Base-by-base conservation (phyloP, 2,888 invertebrate genomes). In the Drosophila mimetica region DNA sequence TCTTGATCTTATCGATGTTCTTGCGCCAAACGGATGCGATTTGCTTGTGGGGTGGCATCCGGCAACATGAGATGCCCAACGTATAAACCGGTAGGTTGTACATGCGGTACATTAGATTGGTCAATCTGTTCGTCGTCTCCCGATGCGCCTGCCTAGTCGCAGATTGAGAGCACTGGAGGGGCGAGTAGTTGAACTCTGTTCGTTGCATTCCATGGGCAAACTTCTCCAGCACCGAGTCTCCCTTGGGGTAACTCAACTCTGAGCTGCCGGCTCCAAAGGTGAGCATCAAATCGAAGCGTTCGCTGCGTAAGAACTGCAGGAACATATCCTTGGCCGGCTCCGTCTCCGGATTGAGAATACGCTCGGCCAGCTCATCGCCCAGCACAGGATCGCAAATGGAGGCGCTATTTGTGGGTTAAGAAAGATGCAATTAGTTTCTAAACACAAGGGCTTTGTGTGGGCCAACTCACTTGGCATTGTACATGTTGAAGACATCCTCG, bases 21-120 rank as follows among this genome's bases (percentile, higher is more conserved):
- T 94, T 93, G 75, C 94, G 93, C 96, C 96, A 97, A 8, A 96
- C 93, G 72, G 93, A 93, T 0, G 94, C 95, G n/a, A 97, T 93
- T 47, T 94, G 93, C 0, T 89, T 91, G n/a, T 94, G 93, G 0
- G 90, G 86, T 0, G 97, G 97, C 93, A 96, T 96, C 78, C 95
- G 95, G 89, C 97, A 97, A 85, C 97, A 97, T 57, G 95, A 95
- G 25, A 97, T 90, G 16, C 96, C 95, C 4, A 95, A 93, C 0
- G 95, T 94, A 50, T 96, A 92, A 89, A 96, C 92, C 0, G 96
- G 95, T 1, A 94, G 93, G 53, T 94, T 93, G 78, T 93, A 95
- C 81, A 94, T 93, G 28, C 94, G 93, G 72, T 93, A 94, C 14
- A 96, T 89, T 54, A 93, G 91, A 89, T 93, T 94, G 5, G 94